Evolutionary conservation across 2,113 vertebrate genomes (phyloP).

Genomic region (Felis chaus): DNA sequence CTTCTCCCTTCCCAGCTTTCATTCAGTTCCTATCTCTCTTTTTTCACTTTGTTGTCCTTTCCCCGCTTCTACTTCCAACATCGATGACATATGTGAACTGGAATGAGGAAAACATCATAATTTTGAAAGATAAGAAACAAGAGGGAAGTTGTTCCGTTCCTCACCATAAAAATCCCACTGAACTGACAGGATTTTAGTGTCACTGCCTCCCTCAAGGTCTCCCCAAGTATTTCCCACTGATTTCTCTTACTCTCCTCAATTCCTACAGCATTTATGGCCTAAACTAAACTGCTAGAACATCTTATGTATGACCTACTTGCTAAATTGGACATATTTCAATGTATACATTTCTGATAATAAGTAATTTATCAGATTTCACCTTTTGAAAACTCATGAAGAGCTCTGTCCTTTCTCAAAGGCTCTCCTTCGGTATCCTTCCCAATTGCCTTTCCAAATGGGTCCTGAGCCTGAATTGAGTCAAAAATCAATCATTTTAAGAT

Average conservation of each 20-base stretch:
- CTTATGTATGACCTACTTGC: neutral
- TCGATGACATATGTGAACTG: neutral
- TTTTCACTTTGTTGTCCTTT: neutral
- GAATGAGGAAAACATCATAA: neutral
- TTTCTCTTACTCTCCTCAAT: neutral
- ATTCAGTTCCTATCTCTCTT: neutral
- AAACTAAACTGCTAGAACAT: neutral
- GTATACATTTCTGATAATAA: neutral
- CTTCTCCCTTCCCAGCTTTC: neutral
- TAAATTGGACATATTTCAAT: neutral
- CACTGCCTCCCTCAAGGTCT: neutral
- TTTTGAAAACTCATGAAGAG: neutral
- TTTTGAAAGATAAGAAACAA: slow-evolving; percentile 11
- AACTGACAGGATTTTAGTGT: neutral
- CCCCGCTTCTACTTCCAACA: neutral
- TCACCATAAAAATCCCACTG: neutral
- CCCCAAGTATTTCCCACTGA: neutral
- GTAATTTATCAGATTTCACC: neutral
- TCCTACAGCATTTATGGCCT: neutral
- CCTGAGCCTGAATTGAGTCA: neutral
- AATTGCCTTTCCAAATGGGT: slow-evolving; percentile 6
- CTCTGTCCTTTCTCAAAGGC: neutral
- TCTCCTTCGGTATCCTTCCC: neutral
- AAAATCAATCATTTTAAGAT: slow-evolving; percentile 6
- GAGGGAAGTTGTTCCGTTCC: neutral